Percentiles rank a stretch among this genome's conserved stretches.
Conservation (phyloP, 2,888 invertebrate species). For the Brachyptera putata region DNA sequence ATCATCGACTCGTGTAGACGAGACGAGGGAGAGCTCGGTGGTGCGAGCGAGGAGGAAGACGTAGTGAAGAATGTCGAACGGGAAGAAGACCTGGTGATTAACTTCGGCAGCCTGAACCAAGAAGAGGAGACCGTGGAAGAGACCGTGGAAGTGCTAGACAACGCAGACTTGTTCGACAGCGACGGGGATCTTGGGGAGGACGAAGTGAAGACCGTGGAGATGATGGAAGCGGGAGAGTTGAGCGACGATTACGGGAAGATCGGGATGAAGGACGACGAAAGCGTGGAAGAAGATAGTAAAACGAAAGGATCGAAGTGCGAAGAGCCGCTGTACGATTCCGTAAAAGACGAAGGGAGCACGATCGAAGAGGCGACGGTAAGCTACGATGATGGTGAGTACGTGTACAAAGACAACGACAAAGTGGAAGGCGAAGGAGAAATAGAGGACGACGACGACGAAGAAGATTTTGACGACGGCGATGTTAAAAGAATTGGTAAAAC, state of each 20-base stretch:
- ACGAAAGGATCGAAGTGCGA: not conserved
- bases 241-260: not conserved
- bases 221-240: not conserved
- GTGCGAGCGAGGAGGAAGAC: not conserved
- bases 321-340: constrained; percentile 15
- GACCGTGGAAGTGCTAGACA: not conserved
- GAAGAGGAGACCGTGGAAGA: not conserved
- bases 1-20: not conserved
- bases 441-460: constrained; percentile 19
- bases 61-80: not conserved
- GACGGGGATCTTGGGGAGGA: not conserved
- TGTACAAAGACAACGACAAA: not conserved
- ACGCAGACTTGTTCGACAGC: not conserved
- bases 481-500: not conserved
- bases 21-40: not conserved
- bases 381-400: constrained; percentile 17
- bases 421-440: constrained; percentile 36
- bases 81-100: not conserved
- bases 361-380: constrained; percentile 9
- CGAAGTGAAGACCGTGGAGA: not conserved
- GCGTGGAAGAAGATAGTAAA: not conserved
- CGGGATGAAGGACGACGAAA: not conserved
- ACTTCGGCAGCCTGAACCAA: not conserved
- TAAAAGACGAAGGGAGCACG: constrained; percentile 3
- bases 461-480: constrained; percentile 24